Conservation (phyloP, 2,113 vertebrate genomes). For the Pyxicephalus adspersus region DNA sequence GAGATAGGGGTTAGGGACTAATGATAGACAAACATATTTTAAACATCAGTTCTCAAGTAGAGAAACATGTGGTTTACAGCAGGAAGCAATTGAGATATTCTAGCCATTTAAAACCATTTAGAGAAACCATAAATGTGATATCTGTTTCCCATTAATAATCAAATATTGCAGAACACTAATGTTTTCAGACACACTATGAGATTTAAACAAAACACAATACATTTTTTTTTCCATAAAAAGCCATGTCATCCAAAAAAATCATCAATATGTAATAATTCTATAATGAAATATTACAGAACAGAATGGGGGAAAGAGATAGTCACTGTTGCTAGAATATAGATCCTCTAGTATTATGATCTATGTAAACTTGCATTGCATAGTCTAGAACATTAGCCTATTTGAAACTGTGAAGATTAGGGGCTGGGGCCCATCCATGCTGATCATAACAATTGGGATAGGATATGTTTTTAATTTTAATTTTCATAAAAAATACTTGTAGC, state of each 20-base stretch:
- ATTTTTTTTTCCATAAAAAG: conserved; percentile 34
- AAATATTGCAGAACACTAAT: conserved; percentile 45
- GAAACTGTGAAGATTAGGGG: too few species aligned
- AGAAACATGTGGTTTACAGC: conserved; percentile 60
- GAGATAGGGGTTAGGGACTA: conserved; percentile 58
- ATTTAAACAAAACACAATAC: conserved; percentile 27
- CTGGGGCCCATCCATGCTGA: too few species aligned
- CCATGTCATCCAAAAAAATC: background rate
- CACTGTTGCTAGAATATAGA: too few species aligned
- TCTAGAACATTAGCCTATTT: too few species aligned
- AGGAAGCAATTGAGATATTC: conserved; percentile 63
- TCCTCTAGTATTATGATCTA: too few species aligned
- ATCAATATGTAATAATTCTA: background rate
- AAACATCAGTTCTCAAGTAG: conserved; percentile 62
- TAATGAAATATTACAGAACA: background rate
- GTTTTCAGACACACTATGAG: conserved; percentile 46
- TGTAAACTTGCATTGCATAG: too few species aligned
- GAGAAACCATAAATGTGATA: conserved; percentile 57
- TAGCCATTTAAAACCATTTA: conserved; percentile 61
- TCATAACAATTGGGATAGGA: too few species aligned
- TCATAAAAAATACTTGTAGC: too few species aligned
- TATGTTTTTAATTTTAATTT: too few species aligned
- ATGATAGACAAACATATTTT: conserved; percentile 60
- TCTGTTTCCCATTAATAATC: conserved; percentile 54
- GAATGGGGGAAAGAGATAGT: too few species aligned